Conservation (phyloP, 2,888 invertebrate species). For the Halictus quadricinctus region DNA sequence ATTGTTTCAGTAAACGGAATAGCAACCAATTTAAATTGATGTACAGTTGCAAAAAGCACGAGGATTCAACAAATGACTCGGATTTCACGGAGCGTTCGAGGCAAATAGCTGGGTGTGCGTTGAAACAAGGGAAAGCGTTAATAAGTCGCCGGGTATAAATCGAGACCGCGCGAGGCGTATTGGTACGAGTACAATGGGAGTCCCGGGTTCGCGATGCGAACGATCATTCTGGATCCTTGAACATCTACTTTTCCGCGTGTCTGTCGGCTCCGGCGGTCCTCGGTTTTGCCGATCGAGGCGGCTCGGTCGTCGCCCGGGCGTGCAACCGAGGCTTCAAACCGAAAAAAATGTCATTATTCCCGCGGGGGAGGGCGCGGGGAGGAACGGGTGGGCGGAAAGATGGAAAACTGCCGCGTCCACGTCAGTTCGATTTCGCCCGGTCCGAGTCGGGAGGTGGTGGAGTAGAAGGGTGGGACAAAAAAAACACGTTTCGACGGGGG, state of each 20-base stretch:
- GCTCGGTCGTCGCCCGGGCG: conserved; percentile 33
- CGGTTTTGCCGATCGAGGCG: conserved; percentile 23
- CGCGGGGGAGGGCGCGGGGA: conserved; percentile 40
- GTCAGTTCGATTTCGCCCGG: conserved; percentile 71
- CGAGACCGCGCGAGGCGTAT: background rate
- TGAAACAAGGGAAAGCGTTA: too few species aligned
- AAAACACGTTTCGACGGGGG: conserved; percentile 37
- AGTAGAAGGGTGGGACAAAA: conserved; percentile 54
- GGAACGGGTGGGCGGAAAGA: conserved; percentile 60
- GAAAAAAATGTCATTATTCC: conserved; percentile 70
- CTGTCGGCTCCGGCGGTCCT: background rate
- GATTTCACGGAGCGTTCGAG: too few species aligned
- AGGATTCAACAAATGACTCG: too few species aligned
- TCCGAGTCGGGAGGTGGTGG: conserved; percentile 54
- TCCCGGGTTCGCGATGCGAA: background rate
- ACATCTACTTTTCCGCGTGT: background rate
- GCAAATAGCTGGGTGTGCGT: too few species aligned
- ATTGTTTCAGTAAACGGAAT: too few species aligned
- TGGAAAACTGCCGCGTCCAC: conserved; percentile 72
- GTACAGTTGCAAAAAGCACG: too few species aligned
- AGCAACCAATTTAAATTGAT: too few species aligned
- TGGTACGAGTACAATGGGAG: too few species aligned
- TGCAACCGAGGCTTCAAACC: conserved; percentile 55
- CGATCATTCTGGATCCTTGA: background rate
- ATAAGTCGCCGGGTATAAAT: background rate